phyloP scores from a whole-genome alignment of 2,888 invertebrate species.

The Baccha elongata region DNA sequence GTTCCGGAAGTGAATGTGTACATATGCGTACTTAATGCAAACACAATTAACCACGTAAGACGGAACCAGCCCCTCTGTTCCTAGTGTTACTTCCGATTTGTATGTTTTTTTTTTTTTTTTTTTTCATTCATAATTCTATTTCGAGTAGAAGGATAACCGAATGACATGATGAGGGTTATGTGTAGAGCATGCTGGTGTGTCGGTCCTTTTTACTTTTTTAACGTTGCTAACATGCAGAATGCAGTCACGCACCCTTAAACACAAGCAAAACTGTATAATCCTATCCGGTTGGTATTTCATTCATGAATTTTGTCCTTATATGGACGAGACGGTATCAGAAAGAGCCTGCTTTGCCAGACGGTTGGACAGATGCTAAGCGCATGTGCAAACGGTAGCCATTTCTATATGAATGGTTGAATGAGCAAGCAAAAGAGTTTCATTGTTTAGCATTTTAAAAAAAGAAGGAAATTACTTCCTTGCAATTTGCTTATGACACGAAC shows the following conservation, averaged over 20 bases:
- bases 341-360: conserved; percentile 46
- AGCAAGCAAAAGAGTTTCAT: conserved; percentile 41
- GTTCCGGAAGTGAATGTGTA: conserved; percentile 71
- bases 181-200: conserved; percentile 38
- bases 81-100: conserved; percentile 66
- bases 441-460: conserved; percentile 35
- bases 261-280: conserved; percentile 48
- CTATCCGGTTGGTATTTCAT: conserved; percentile 70
- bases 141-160: conserved; percentile 48
- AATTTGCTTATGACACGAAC: conserved; percentile 58
- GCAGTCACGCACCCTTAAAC: conserved; percentile 72
- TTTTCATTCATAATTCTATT: conserved; percentile 48
- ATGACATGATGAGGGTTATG: conserved; percentile 19
- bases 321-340: neutral
- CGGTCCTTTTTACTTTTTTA: neutral
- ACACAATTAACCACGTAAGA: conserved; percentile 66
- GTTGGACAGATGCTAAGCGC: conserved; percentile 63
- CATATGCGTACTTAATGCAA: conserved; percentile 66
- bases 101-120: conserved; percentile 1
- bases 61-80: conserved; percentile 51
- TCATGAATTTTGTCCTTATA: conserved; percentile 43
- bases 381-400: conserved; percentile 63
- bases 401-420: conserved; percentile 40
- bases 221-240: conserved; percentile 26
- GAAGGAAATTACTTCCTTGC: conserved; percentile 46